These are phyloP conservation scores for Sarcophaga caerulescens DNA, from an alignment of 2,888 invertebrate species.

Conservation along the genomic window DNA sequence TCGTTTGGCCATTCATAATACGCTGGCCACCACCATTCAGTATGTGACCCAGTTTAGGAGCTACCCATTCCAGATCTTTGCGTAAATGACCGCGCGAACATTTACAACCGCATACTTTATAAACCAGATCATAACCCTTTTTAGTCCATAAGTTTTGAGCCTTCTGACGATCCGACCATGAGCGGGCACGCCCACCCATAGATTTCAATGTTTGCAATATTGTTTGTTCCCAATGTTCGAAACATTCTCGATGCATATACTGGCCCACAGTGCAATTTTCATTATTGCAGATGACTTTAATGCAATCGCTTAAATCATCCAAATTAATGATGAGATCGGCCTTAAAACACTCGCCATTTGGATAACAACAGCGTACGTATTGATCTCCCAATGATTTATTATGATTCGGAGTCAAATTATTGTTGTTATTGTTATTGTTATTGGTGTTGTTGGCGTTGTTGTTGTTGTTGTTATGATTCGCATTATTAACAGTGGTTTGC, in stretches of 20 bases:
- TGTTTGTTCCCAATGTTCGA: slow-evolving; percentile 95
- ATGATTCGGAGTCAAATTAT: slow-evolving; percentile 63
- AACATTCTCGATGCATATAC: slow-evolving; percentile 98
- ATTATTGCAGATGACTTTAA: slow-evolving; percentile 97
- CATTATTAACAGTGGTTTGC: slow-evolving; percentile 70
- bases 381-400: slow-evolving; percentile 77
- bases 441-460: slow-evolving; percentile 43
- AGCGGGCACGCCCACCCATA: slow-evolving; percentile 94
- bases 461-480: slow-evolving; percentile 18
- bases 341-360: slow-evolving; percentile 90
- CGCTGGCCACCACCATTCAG: slow-evolving; percentile 73
- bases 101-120: slow-evolving; percentile 96
- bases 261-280: slow-evolving; percentile 93
- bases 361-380: slow-evolving; percentile 89
- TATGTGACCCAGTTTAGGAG: slow-evolving; percentile 76
- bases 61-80: slow-evolving; percentile 96
- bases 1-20: slow-evolving; percentile 66
- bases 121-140: slow-evolving; percentile 97
- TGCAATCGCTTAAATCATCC: slow-evolving; percentile 89
- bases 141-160: slow-evolving; percentile 98
- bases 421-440: slow-evolving; percentile 51
- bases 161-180: slow-evolving; percentile 97
- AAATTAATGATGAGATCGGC: slow-evolving; percentile 84
- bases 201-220: slow-evolving; percentile 94
- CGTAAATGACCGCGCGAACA: slow-evolving; percentile 96